Percentiles rank a stretch among this genome's conserved stretches.
Evolutionary conservation across 2,113 vertebrate species (phyloP).

Genomic region (Oreamnos americanus): DNA sequence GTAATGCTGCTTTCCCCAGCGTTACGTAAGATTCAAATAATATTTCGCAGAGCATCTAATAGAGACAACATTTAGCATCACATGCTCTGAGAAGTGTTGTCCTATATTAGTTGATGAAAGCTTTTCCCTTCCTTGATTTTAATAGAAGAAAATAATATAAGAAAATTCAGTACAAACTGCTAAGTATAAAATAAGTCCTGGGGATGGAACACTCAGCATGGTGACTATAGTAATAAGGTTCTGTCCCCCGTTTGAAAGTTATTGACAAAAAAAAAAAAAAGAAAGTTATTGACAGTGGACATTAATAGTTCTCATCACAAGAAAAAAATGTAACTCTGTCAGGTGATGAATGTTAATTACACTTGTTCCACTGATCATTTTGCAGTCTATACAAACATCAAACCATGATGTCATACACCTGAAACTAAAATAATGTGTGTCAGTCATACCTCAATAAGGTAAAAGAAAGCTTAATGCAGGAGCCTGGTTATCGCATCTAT

Average conservation of each 20-base stretch:
- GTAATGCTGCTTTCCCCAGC: neutral
- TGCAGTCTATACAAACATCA: neutral
- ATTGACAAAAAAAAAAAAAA: too few relatives aligned
- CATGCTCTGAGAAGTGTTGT: neutral
- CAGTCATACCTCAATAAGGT: neutral
- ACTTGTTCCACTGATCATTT: neutral
- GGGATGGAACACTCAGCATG: neutral
- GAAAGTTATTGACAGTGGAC: neutral
- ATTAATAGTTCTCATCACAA: neutral
- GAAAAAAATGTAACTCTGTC: neutral
- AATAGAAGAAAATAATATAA: neutral
- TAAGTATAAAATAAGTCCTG: neutral
- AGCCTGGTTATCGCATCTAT: accelerated
- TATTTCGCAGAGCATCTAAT: neutral
- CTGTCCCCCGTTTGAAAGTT: neutral
- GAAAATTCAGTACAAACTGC: neutral
- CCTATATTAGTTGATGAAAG: neutral
- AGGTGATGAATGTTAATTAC: neutral
- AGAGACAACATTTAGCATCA: neutral
- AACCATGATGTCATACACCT: neutral
- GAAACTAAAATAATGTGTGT: neutral
- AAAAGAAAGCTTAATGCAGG: neutral
- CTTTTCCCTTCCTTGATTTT: neutral
- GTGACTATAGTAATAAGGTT: neutral
- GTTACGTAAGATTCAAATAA: neutral